Conservation (phyloP, 2,888 invertebrate species). For the Eupithecia tripunctaria region DNA sequence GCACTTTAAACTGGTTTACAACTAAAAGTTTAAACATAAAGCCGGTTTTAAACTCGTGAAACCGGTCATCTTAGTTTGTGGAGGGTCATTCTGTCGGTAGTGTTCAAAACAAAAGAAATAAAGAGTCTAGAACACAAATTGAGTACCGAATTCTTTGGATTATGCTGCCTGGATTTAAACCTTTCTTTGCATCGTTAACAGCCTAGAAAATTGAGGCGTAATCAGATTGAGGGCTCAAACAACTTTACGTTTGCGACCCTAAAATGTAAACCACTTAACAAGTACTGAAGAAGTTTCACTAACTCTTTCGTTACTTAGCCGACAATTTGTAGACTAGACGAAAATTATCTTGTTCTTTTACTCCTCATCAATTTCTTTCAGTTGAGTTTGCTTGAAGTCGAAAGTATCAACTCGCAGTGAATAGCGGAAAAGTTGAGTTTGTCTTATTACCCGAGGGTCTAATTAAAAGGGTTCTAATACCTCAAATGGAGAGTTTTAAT, state of each 20-base stretch:
- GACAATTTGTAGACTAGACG: constrained; percentile 14
- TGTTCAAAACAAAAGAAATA: not conserved
- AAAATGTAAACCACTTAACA: constrained; percentile 17
- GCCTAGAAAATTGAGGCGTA: not conserved
- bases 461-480: constrained; percentile 38
- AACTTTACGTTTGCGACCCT: not conserved
- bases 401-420: constrained; percentile 17
- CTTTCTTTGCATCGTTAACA: not conserved
- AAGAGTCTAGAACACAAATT: no score
- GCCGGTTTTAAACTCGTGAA: constrained; percentile 8
- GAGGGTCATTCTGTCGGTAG: not conserved
- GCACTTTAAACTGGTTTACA: constrained; percentile 18
- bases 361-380: constrained; percentile 24
- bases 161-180: not conserved
- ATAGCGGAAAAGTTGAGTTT: constrained; percentile 29
- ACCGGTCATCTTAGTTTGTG: constrained; percentile 1
- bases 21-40: constrained; percentile 6
- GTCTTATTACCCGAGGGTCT: constrained; percentile 35
- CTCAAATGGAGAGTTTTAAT: constrained; percentile 43
- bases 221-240: constrained; percentile 13
- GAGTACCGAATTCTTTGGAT: not conserved
- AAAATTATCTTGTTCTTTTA: constrained; percentile 24
- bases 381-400: constrained; percentile 20
- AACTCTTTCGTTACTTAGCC: constrained; percentile 15
- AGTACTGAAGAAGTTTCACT: constrained; percentile 16